A percentile compares a stretch with the other conserved stretches of the same genome.
These are phyloP conservation scores for Eumeta japonica DNA, from an alignment of 1,140 invertebrate species.

Conservation along the genomic window DNA sequence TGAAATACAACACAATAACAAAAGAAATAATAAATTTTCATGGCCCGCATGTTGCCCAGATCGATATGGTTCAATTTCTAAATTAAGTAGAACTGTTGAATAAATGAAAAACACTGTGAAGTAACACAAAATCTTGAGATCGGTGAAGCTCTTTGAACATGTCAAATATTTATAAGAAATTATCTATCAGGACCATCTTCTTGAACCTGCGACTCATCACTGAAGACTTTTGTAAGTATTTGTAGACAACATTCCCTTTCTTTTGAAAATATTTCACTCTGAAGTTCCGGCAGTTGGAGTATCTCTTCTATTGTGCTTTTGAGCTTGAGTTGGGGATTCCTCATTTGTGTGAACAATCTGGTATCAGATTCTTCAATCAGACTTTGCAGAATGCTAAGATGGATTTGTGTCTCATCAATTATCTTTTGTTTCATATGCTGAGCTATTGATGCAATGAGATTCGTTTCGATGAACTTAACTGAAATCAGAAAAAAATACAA, in stretches of 20 bases:
- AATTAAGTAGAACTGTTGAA: too few relatives aligned
- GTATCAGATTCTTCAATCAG: conserved; percentile 18
- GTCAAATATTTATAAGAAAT: not conserved
- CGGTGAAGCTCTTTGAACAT: too few relatives aligned
- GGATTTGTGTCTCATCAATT: conserved; percentile 24
- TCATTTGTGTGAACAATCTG: conserved; percentile 18
- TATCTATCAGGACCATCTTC: conserved; percentile 28
- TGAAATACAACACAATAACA: too few relatives aligned
- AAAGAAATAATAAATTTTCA: too few relatives aligned
- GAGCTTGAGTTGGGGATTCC: conserved; percentile 20
- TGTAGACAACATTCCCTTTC: conserved; percentile 30
- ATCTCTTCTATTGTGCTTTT: conserved; percentile 23
- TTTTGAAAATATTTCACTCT: conserved; percentile 20
- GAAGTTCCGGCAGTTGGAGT: conserved; percentile 18
- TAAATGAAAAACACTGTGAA: too few relatives aligned
- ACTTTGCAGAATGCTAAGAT: conserved; percentile 19
- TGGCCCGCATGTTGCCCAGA: too few relatives aligned
- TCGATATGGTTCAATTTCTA: too few relatives aligned
- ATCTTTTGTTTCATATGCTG: conserved; percentile 17
- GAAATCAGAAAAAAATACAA: conserved; percentile 15
- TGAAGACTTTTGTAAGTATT: conserved; percentile 19
- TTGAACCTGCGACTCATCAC: conserved; percentile 8
- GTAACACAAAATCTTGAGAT: too few relatives aligned
- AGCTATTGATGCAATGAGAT: conserved; percentile 21
- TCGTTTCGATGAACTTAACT: conserved; percentile 30